Evolutionary conservation across 2,888 invertebrate species (phyloP).

Genomic region (Chironomus tentans): DNA sequence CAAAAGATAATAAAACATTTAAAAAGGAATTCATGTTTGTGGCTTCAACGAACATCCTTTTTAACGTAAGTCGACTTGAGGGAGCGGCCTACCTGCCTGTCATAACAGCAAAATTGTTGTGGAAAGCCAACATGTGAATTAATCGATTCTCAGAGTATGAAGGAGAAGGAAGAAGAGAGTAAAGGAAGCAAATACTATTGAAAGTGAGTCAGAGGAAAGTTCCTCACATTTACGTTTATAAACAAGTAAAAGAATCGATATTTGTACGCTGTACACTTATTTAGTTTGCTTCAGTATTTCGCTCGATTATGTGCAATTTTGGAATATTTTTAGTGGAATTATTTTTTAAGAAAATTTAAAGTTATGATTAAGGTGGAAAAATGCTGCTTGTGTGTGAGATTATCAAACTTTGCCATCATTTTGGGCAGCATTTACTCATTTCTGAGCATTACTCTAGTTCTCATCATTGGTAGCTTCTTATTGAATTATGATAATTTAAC

Average conservation of each 20-base stretch:
- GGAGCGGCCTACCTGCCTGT: no score
- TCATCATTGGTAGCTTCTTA: conserved; percentile 4
- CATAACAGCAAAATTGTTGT: no score
- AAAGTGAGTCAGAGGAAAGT: not conserved
- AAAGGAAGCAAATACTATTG: no score
- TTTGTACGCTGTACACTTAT: not conserved
- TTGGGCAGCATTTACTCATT: not conserved
- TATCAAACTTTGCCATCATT: not conserved
- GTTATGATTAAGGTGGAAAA: conserved; percentile 6
- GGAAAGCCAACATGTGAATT: no score
- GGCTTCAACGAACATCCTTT: no score
- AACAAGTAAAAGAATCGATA: not conserved
- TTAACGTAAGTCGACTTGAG: no score
- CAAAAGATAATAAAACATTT: no score
- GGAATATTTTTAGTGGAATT: not conserved
- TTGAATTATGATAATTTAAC: conserved; percentile 7
- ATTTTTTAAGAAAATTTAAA: not conserved
- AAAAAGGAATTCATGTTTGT: no score
- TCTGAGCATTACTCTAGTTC: not conserved
- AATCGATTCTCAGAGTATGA: no score
- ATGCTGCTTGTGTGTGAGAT: not conserved
- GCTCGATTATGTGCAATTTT: not conserved
- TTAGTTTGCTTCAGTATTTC: not conserved
- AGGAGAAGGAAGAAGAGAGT: no score
- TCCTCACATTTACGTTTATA: not conserved